Percentiles rank a stretch among this genome's conserved stretches.
Evolutionary conservation across 1,140 invertebrate genomes (phyloP).

Genomic region (Papilio xuthus): DNA sequence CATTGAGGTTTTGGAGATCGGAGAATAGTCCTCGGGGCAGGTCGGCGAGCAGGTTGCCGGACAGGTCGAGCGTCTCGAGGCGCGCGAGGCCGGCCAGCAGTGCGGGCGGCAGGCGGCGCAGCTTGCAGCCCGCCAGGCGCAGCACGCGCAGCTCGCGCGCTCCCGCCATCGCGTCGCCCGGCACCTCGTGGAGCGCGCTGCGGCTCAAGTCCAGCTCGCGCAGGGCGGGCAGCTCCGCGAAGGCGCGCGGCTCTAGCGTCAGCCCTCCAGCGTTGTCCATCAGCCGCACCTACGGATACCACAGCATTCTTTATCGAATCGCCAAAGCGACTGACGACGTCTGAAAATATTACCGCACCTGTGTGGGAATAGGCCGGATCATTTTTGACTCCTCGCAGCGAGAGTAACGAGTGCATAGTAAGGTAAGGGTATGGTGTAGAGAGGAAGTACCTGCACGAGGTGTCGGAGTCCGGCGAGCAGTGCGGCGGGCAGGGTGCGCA

Average conservation of each 20-base stretch:
- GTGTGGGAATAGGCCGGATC: too few species aligned
- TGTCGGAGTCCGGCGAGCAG: slow-evolving; percentile 18
- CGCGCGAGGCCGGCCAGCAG: slow-evolving; percentile 41
- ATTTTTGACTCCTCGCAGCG: too few species aligned
- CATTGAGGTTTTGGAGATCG: slow-evolving; percentile 20
- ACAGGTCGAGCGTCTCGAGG: slow-evolving; percentile 43
- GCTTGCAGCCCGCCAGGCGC: slow-evolving; percentile 23
- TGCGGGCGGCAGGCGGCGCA: slow-evolving; percentile 40
- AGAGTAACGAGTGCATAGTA: too few species aligned
- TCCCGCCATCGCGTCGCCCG: slow-evolving; percentile 21
- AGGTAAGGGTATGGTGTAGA: too few species aligned
- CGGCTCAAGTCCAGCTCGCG: slow-evolving; percentile 39
- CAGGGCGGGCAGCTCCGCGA: slow-evolving; percentile 38
- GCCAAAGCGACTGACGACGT: too few species aligned
- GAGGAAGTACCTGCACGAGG: slow-evolving; percentile 20
- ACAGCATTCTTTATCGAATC: neutral
- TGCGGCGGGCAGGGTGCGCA: slow-evolving; percentile 2
- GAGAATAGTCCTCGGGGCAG: slow-evolving; percentile 43
- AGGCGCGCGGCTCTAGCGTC: slow-evolving; percentile 20
- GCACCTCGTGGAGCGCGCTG: slow-evolving; percentile 19
- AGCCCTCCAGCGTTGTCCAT: slow-evolving; percentile 29
- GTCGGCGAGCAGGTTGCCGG: slow-evolving; percentile 37
- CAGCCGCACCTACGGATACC: slow-evolving; percentile 13
- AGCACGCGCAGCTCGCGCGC: slow-evolving; percentile 40
- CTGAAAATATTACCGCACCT: too few species aligned